These are phyloP conservation scores for Manacus vitellinus DNA, from an alignment of 2,113 vertebrate species.

Conservation along the genomic window DNA sequence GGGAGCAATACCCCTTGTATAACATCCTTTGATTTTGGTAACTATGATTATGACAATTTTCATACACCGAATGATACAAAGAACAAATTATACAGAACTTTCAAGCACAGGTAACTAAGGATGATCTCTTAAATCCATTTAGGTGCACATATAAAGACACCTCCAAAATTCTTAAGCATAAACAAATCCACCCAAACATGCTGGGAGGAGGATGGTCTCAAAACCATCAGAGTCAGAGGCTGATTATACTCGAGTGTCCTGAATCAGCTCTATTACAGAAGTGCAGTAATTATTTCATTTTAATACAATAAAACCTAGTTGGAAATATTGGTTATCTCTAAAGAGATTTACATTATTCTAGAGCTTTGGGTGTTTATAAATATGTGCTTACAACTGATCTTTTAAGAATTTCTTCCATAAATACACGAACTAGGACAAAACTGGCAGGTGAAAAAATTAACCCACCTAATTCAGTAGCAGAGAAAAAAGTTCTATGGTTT, in stretches of 20 bases:
- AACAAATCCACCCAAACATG: not conserved
- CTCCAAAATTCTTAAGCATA: not conserved
- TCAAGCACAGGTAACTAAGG: not conserved
- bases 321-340: not conserved
- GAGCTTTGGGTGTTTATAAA: not conserved
- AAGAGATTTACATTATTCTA: not conserved
- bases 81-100: not conserved
- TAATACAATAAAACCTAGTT: not conserved
- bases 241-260: slow-evolving; percentile 5
- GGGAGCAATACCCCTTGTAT: not conserved
- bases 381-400: too few relatives aligned
- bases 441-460: too few relatives aligned
- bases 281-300: slow-evolving; percentile 22
- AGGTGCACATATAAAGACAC: not conserved
- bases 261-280: slow-evolving; percentile 13
- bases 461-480: too few relatives aligned
- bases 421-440: too few relatives aligned
- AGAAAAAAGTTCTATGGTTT: too few relatives aligned
- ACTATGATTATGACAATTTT: not conserved
- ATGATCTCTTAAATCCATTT: not conserved
- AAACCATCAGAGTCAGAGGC: not conserved
- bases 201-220: not conserved
- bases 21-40: not conserved
- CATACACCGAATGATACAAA: not conserved
- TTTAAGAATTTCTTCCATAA: too few relatives aligned